phyloP scores from a whole-genome alignment of 2,797 vertebrate species.

The Melanogrammus aeglefinus region DNA sequence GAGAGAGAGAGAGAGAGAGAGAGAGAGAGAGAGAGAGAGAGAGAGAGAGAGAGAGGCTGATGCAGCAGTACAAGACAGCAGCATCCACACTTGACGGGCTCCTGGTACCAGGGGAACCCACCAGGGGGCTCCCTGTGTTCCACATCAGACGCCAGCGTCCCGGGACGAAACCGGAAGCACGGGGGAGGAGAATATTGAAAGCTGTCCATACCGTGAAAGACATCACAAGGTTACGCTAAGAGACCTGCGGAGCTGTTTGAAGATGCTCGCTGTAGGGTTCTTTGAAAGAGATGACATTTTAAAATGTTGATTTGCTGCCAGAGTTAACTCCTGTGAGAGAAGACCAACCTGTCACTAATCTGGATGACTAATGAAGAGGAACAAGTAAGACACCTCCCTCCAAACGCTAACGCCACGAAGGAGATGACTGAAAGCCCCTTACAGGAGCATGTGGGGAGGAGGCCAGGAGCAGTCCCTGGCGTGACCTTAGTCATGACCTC shows the following conservation, averaged over 20 bases:
- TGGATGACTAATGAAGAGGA: background rate
- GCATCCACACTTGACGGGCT: background rate
- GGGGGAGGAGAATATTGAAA: constrained; percentile 51
- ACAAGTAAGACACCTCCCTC: background rate
- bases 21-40: background rate
- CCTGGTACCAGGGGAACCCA: constrained; percentile 48
- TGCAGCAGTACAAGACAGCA: background rate
- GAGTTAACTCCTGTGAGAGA: constrained; percentile 48
- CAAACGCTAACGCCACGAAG: background rate
- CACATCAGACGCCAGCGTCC: constrained; percentile 50
- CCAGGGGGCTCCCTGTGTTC: constrained; percentile 43
- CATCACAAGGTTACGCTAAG: constrained; percentile 70
- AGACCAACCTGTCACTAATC: background rate
- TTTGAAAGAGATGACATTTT: constrained; percentile 33
- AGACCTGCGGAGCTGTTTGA: constrained; percentile 57
- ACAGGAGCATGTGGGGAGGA: background rate
- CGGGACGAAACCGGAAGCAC: constrained; percentile 46
- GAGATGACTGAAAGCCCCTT: background rate
- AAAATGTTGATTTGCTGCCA: constrained; percentile 49
- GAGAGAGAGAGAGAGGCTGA: background rate
- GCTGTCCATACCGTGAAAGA: constrained; percentile 59
- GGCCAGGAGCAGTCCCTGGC: background rate
- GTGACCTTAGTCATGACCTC: background rate
- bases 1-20: background rate
- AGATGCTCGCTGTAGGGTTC: constrained; percentile 43